phyloP scores from a whole-genome alignment of 1,140 invertebrate species.

The Thalassaphorura encarpata region DNA sequence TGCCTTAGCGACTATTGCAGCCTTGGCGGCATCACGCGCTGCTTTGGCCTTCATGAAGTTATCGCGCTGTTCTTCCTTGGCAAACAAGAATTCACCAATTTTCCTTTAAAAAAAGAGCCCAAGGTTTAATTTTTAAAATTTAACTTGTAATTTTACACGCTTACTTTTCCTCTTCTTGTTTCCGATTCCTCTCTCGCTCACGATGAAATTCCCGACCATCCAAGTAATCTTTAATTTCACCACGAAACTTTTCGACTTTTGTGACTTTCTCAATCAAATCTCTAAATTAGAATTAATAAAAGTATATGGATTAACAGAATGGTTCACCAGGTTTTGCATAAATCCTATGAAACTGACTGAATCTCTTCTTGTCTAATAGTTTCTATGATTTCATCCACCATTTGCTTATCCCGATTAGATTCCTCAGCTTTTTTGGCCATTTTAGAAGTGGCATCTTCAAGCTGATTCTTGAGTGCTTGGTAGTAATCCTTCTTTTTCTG shows the following conservation, averaged over 20 bases:
- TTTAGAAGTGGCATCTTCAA: conserved; percentile 19
- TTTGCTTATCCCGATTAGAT: conserved; percentile 20
- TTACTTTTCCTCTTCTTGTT: conserved; percentile 25
- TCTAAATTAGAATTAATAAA: conserved; percentile 2
- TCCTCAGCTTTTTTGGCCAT: conserved; percentile 21
- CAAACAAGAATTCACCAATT: conserved; percentile 13
- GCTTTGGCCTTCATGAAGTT: conserved; percentile 19
- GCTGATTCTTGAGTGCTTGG: conserved; percentile 19
- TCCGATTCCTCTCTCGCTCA: conserved; percentile 12
- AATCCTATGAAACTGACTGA: conserved; percentile 11
- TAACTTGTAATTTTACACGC: not conserved
- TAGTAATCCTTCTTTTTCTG: conserved; percentile 21
- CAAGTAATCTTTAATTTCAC: conserved; percentile 23
- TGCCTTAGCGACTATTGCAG: conserved; percentile 24
- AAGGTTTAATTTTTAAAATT: conserved; percentile 1
- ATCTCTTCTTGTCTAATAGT: conserved; percentile 27
- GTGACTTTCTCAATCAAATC: conserved; percentile 24
- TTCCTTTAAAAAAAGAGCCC: conserved; percentile 13
- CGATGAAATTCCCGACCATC: conserved; percentile 3
- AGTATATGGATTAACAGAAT: not conserved
- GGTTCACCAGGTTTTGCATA: not conserved
- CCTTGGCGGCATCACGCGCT: conserved; percentile 17
- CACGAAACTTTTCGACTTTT: conserved; percentile 24
- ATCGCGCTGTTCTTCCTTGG: conserved; percentile 16
- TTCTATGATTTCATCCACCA: conserved; percentile 29